Base-by-base conservation (phyloP, 2,113 vertebrate genomes). In the Zootoca vivipara region DNA sequence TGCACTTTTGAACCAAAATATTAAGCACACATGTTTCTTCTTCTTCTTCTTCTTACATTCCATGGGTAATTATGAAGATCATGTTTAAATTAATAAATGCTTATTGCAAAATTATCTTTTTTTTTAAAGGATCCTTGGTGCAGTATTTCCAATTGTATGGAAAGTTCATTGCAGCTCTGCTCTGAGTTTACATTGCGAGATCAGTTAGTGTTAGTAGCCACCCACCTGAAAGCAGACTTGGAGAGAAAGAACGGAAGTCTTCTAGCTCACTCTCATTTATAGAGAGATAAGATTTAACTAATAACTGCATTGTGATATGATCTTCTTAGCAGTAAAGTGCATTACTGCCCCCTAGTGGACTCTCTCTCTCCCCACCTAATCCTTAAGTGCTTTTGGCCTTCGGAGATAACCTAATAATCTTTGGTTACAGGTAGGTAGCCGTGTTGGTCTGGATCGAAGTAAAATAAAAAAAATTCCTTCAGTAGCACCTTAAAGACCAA, bases 321-420 rank as follows among this genome's bases (percentile, higher is more conserved):
- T 7, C 24, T n/a, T 5, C 69, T 74, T 90, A 74, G 73, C 80
- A 85, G 52, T 0, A 3, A 83, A 92, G 46, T 56, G 26, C 87
- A 91, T 85, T 94, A 89, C 95, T 95, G 95, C 89, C 96, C 93
- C 80, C 97, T 93, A 74, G 95, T 96, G 96, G 95, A 67, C 87
- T 52, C 46, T 52, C 46, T 52, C 46, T 52, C 46, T 52, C 46
- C 9, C 9, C 46, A 52, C n/a, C n/a, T n/a, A n/a, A n/a, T n/a
- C n/a, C n/a, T n/a, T n/a, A n/a, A n/a, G n/a, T n/a, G n/a, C n/a
- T n/a, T n/a, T n/a, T n/a, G n/a, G n/a, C n/a, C n/a, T n/a, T n/a
- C n/a, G n/a, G n/a, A n/a, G n/a, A n/a, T n/a, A n/a, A n/a, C n/a
- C n/a, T n/a, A n/a, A n/a, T n/a, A n/a, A n/a, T n/a, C n/a, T n/a